Conservation (phyloP, 2,797 vertebrate species). For the Syndactyla subalaris region DNA sequence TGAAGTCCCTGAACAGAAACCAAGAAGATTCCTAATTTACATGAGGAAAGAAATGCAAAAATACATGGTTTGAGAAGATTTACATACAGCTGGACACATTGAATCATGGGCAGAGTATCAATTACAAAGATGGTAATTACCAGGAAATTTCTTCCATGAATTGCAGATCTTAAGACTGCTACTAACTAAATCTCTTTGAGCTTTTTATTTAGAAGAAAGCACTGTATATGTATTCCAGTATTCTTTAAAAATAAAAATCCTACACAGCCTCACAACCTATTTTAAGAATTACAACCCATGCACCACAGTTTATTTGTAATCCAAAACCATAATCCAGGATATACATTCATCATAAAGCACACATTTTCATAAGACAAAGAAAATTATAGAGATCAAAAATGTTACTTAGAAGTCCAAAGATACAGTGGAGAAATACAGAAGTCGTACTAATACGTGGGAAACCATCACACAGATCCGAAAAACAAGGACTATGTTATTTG, state of each 20-base stretch:
- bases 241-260: background rate
- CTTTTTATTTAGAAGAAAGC: background rate
- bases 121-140: slow-evolving; percentile 24
- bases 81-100: slow-evolving; percentile 48
- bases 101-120: background rate
- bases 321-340: background rate
- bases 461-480: background rate
- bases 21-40: slow-evolving; percentile 14
- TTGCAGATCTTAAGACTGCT: background rate
- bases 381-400: background rate
- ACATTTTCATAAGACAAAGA: background rate
- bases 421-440: background rate
- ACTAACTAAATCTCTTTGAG: background rate
- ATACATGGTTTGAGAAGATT: background rate
- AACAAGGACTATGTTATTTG: background rate
- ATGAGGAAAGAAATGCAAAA: slow-evolving; percentile 44
- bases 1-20: background rate
- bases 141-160: background rate
- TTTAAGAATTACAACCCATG: background rate
- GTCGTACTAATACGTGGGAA: background rate
- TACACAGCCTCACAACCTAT: background rate
- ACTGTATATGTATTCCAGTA: background rate
- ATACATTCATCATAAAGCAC: background rate
- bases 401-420: background rate
- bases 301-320: background rate